Conservation (phyloP, 2,888 invertebrate species). For the Hirtodrosophila histrioides region DNA sequence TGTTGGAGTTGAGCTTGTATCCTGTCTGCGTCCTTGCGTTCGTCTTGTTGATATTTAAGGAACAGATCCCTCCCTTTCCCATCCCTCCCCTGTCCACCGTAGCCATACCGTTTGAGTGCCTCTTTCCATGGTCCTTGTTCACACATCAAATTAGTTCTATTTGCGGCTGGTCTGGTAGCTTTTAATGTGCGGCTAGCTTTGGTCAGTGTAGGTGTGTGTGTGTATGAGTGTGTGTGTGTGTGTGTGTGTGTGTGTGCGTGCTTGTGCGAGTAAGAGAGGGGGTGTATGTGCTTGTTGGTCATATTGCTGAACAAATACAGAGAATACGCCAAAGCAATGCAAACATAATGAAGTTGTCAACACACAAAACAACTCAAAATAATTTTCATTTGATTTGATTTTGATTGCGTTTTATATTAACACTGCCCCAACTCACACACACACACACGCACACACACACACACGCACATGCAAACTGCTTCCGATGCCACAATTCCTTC, state of each 20-base stretch:
- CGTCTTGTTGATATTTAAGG: conserved; percentile 23
- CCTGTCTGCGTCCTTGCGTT: conserved; percentile 8
- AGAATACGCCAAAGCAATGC: conserved; percentile 61
- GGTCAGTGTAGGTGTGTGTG: conserved; percentile 11
- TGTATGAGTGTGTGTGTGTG: conserved; percentile 5
- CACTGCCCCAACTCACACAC: conserved; percentile 40
- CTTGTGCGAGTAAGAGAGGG: conserved; percentile 18
- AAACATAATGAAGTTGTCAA: conserved; percentile 80
- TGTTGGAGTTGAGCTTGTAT: conserved; percentile 23
- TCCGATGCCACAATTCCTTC: background rate
- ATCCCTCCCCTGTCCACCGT: background rate
- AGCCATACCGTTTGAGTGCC: background rate
- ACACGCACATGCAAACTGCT: background rate
- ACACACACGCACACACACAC: conserved; percentile 18
- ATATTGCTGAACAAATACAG: conserved; percentile 61
- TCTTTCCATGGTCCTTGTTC: conserved; percentile 51
- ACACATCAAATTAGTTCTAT: conserved; percentile 77
- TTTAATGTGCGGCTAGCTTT: conserved; percentile 58
- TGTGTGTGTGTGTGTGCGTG: conserved; percentile 1
- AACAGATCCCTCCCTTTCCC: conserved; percentile 2
- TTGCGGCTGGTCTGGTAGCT: conserved; percentile 62
- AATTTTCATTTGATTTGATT: conserved; percentile 81
- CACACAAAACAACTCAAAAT: conserved; percentile 70
- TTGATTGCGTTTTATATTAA: conserved; percentile 76
- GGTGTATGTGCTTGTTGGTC: conserved; percentile 40